Evolutionary conservation across 2,888 invertebrate species (phyloP).

Genomic region (Parthenolecanium corni): DNA sequence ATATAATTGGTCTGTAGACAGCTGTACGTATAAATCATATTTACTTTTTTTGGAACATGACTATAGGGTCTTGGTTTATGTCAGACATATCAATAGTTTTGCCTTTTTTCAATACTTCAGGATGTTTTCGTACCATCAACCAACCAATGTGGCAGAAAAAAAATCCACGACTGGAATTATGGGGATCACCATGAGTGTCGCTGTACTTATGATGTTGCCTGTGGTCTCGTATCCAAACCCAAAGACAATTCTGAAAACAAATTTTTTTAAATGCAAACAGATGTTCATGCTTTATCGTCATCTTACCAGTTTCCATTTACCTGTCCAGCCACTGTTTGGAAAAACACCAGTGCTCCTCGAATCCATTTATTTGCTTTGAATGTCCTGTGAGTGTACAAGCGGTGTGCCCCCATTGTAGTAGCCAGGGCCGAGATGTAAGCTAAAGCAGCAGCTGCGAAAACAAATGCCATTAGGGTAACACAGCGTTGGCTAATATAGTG

Average conservation of each 20-base stretch:
- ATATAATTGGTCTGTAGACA: background rate
- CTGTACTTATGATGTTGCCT: slow-evolving; percentile 68
- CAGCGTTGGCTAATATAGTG: background rate
- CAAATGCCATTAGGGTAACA: background rate
- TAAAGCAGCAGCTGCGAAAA: slow-evolving; percentile 6
- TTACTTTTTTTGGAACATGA: slow-evolving; percentile 66
- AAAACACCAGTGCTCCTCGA: slow-evolving; percentile 48
- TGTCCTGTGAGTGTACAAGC: slow-evolving; percentile 63
- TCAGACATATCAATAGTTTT: slow-evolving; percentile 63
- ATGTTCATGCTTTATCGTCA: too few species aligned
- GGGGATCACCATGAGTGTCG: slow-evolving; percentile 65
- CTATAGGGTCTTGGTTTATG: slow-evolving; percentile 54
- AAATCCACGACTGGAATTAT: slow-evolving; percentile 67
- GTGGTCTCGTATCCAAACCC: slow-evolving; percentile 70
- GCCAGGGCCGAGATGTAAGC: slow-evolving; percentile 33
- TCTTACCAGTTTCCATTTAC: too few species aligned
- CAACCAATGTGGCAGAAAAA: slow-evolving; percentile 83
- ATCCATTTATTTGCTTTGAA: slow-evolving; percentile 60
- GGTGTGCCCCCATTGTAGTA: slow-evolving; percentile 59
- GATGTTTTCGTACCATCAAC: slow-evolving; percentile 68
- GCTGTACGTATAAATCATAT: too few species aligned
- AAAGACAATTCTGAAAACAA: slow-evolving; percentile 52
- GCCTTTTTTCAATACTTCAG: slow-evolving; percentile 55
- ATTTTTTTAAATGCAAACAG: too few species aligned
- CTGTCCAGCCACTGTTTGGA: slow-evolving; percentile 65